Evolutionary conservation across 2,797 vertebrate genomes (phyloP).

Genomic region (Spatula versicolor): DNA sequence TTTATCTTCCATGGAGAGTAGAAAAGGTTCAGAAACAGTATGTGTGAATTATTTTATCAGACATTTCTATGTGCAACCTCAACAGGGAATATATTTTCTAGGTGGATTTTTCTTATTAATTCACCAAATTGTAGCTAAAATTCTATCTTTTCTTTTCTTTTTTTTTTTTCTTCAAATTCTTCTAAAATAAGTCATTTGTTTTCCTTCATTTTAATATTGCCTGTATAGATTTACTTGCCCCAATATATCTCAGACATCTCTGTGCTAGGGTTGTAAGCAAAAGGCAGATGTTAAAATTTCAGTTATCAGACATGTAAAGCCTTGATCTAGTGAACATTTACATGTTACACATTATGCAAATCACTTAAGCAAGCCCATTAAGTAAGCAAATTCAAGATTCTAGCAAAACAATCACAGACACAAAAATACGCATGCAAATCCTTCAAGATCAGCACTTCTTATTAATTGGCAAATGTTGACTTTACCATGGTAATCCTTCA

Average conservation of each 20-base stretch:
- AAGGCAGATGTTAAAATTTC: not conserved
- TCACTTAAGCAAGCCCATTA: not conserved
- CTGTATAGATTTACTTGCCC: not conserved
- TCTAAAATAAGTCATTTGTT: not conserved
- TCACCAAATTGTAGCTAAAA: not conserved
- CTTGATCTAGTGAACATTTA: not conserved
- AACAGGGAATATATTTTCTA: not conserved
- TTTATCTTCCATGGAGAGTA: not conserved
- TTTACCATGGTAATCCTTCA: not conserved
- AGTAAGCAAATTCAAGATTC: not conserved
- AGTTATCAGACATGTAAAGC: not conserved
- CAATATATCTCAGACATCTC: not conserved
- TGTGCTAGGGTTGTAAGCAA: not conserved
- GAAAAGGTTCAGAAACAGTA: not conserved
- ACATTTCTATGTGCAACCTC: not conserved
- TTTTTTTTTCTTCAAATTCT: not conserved
- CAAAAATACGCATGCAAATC: not conserved
- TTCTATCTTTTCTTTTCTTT: not conserved
- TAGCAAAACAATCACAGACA: not conserved
- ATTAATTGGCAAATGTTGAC: not conserved
- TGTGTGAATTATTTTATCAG: not conserved
- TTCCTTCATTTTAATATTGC: not conserved
- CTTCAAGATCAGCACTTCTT: not conserved
- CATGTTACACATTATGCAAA: not conserved
- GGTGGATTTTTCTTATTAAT: not conserved